Base-by-base conservation (phyloP, 2,888 invertebrate genomes). In the Acanthosepion esculentum region DNA sequence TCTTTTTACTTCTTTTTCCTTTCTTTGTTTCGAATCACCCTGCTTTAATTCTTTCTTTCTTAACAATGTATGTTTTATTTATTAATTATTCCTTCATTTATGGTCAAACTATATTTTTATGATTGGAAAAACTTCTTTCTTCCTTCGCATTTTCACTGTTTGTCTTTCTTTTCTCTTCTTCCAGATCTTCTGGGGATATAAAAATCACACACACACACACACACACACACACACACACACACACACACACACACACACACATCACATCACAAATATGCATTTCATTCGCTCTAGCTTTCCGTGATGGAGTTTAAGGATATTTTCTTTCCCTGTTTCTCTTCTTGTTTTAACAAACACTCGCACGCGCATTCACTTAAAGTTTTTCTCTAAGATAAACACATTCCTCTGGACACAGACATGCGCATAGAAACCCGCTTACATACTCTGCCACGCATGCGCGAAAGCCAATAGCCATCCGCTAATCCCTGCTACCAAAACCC, bases 261-360 rank as follows among this genome's bases (percentile, higher is more conserved):
- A 15, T 18, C 3, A 59, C 2, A 15, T 18, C 6, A 4, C 7
- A 7, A 0, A 7, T 0, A 23, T 0, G 7, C 23, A 23, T 23
- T 59, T 23, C 59, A 59, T 59, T 59, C 23, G 6, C 59, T 59
- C 59, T 23, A 59, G 59, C 23, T 23, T 23, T 23, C 59, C 23
- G 20, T 59, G 59, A 23, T 59, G 23, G 7, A 59, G n/a, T n/a
- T 78, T 78, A n/a, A n/a, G 4, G 12, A 10, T 4, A 10, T 15
- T 15, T 78, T 78, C n/a, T 33, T n/a, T 15, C n/a, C n/a, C n/a
- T 12, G 33, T n/a, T 78, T 33, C 10, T 78, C n/a, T 55, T 20
- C 33, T 78, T 33, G 78, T 78, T 15, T 33, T 78, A 23, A 78
- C 8, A n/a, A 78, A 12, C n/a, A n/a, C 29, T 10, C 4, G n/a